phyloP scores from a whole-genome alignment of 2,113 vertebrate genomes.

The Raphicerus campestris region DNA sequence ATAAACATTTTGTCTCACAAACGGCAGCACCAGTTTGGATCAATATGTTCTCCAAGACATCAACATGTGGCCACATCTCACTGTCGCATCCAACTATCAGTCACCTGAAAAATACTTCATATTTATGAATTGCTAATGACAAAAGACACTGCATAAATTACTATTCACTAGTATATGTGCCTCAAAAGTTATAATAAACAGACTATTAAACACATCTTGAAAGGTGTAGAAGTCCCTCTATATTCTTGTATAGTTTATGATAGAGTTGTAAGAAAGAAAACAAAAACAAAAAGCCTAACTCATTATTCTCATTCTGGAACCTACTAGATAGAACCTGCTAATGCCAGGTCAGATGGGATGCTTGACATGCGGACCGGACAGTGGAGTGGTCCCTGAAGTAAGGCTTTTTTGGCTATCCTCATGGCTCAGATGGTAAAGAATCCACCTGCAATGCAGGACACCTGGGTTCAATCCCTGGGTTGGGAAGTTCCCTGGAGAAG shows the following conservation, averaged over 20 bases:
- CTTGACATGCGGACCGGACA: not conserved
- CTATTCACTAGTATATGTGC: not conserved
- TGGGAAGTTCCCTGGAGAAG: not conserved
- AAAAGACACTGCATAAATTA: slow-evolving; percentile 12
- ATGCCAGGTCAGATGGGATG: not conserved
- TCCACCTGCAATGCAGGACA: not conserved
- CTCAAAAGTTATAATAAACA: not conserved
- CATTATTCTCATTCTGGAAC: not conserved
- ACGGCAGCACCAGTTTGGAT: not conserved
- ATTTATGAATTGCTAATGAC: slow-evolving; percentile 32
- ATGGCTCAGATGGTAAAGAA: not conserved
- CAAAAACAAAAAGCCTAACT: not conserved
- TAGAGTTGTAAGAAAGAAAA: slow-evolving; percentile 34
- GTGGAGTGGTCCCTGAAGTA: not conserved
- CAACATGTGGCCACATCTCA: not conserved
- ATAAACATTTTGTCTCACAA: not conserved
- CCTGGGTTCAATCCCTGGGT: not conserved
- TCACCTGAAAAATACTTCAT: slow-evolving; percentile 10
- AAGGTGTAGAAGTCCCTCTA: slow-evolving; percentile 15
- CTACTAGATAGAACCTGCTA: not conserved
- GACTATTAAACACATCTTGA: not conserved
- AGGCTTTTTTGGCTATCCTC: not conserved
- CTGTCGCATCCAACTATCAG: slow-evolving; percentile 16
- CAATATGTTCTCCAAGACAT: not conserved
- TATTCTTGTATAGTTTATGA: slow-evolving; percentile 43